Evolutionary conservation across 2,797 vertebrate genomes (phyloP).

Genomic region (Phataginus tetradactyla): DNA sequence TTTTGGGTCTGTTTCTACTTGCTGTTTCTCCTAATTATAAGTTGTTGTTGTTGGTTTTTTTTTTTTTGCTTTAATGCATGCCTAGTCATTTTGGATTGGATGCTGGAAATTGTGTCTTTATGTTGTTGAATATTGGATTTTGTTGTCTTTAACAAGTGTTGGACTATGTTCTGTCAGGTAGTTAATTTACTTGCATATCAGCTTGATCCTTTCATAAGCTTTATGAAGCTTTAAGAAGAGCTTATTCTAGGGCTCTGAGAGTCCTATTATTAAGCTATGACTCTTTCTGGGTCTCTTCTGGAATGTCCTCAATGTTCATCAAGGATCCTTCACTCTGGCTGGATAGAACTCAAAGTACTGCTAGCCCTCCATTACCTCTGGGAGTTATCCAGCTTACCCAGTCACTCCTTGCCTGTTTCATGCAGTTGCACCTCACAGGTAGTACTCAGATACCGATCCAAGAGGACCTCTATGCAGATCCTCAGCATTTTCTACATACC

Average conservation of each 20-base stretch:
- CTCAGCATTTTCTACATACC: not conserved
- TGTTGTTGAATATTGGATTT: not conserved
- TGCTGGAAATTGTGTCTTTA: not conserved
- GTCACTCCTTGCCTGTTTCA: not conserved
- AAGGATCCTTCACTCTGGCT: not conserved
- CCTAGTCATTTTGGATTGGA: not conserved
- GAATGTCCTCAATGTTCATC: not conserved
- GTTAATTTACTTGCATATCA: constrained; percentile 17
- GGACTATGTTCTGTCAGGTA: not conserved
- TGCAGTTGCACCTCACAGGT: not conserved
- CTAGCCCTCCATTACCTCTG: not conserved
- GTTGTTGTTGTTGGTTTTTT: not conserved
- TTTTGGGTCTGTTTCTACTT: constrained; percentile 24
- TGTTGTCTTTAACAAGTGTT: not conserved
- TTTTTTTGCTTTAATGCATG: not conserved
- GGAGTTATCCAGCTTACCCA: not conserved
- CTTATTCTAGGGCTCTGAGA: not conserved
- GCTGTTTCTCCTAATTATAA: constrained; percentile 18
- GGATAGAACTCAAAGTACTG: not conserved
- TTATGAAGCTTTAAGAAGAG: not conserved
- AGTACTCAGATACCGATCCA: not conserved
- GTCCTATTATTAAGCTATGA: not conserved
- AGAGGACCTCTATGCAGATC: not conserved
- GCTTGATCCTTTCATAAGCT: not conserved
- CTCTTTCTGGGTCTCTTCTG: not conserved